Evolutionary conservation across 2,888 invertebrate species (phyloP).

Genomic region (Argynnis bischoffii): DNA sequence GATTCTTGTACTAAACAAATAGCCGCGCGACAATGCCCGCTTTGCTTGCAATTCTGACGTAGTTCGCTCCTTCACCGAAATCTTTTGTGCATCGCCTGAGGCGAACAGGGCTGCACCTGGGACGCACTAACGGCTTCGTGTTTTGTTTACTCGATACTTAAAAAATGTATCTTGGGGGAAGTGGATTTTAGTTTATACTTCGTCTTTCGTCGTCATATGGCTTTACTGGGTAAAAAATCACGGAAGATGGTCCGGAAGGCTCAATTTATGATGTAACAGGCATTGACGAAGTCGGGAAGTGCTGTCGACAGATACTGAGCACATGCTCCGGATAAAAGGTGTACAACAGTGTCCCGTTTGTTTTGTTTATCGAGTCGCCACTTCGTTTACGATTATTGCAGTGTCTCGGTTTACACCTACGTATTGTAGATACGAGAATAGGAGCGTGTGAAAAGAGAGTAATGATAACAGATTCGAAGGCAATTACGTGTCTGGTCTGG

Average conservation of each 20-base stretch:
- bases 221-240: conserved; percentile 72
- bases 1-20: conserved; percentile 71
- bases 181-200: conserved; percentile 74
- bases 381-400: conserved; percentile 57
- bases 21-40: conserved; percentile 59
- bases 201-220: conserved; percentile 76
- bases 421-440: conserved; percentile 51
- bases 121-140: conserved; percentile 44
- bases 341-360: conserved; percentile 65
- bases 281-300: conserved; percentile 65
- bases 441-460: conserved; percentile 67
- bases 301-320: conserved; percentile 77
- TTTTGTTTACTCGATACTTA: conserved; percentile 70
- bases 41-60: conserved; percentile 60
- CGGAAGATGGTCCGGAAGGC: conserved; percentile 77
- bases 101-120: conserved; percentile 70
- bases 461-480: conserved; percentile 65
- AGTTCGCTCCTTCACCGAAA: conserved; percentile 71
- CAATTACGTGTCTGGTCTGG: conserved; percentile 61
- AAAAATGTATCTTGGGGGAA: conserved; percentile 71
- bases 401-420: conserved; percentile 55
- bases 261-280: conserved; percentile 77
- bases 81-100: conserved; percentile 74
- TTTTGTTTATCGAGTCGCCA: conserved; percentile 54
- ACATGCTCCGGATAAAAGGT: conserved; percentile 69